Evolutionary conservation across 2,888 invertebrate genomes (phyloP), one percentile per base, ranked within the genome.

Genomic region (Mesochorus sp.): DNA sequence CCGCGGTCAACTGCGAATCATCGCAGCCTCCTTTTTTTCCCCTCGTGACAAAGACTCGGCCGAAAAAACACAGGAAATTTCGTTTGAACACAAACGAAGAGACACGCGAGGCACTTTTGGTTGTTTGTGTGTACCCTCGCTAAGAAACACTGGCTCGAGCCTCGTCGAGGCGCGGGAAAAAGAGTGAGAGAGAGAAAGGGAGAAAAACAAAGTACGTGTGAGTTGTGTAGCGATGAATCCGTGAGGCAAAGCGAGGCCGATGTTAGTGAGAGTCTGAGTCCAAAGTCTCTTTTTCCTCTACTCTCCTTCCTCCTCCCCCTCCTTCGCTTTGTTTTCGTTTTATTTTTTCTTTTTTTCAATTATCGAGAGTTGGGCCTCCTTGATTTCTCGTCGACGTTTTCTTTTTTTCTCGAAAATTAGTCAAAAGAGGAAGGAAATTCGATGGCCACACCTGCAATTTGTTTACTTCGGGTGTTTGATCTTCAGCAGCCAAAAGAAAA

Each of bases 1-100:
- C 47, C 68, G 55, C 76, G 76, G 81, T 83, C 81, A 83, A 81
- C 83, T 81, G 78, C 47, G 67, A 67, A 76, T 78, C 80, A 82
- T n/a, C 34, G 19, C 14, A 24, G 26, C 28, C 26, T 12, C 2
- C n/a, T 5, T 47, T 53, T 28, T 28, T 28, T 28, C 28, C n/a
- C 24, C 47, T 21, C 47, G 62, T 34, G 62, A 49, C 21, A n/a
- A 26, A 39, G 12, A 42, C 21, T 51, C 12, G 28, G 42, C 8
- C 6, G 5, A 3, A 26, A 3, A 10, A 24, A 21, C 21, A 8
- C 17, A 12, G 44, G 17, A 12, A 0, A 44, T 2, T 44, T 12
- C 17, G 17, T 5, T n/a, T n/a, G n/a, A n/a, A n/a, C n/a, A n/a
- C n/a, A n/a, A n/a, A n/a, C n/a, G n/a, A n/a, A n/a, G n/a, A n/a